Evolutionary conservation across 2,888 invertebrate species (phyloP), one percentile per base, ranked within the genome.

Genomic region (Drosophila mercatorum): DNA sequence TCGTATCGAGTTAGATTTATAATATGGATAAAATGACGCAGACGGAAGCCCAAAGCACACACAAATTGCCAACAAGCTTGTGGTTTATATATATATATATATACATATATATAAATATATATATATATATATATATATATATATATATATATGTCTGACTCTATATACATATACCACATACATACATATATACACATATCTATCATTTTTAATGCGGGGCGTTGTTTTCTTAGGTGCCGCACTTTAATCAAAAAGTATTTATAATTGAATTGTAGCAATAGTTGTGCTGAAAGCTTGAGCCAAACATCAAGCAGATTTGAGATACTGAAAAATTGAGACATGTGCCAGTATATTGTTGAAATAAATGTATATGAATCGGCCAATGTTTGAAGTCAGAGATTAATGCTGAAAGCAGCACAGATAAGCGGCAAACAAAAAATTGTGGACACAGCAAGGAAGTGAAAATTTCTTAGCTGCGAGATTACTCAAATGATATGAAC

Each of bases 191-290:
- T 60, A 53, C 51, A 57, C 47, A 43, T n/a, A 34, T 64, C 56
- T 80, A 71, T 71, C 66, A 72, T 8, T 68, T 41, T 60, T 63
- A 43, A 57, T 60, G 51, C 43, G 78, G 83, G 89, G 83, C 87
- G 83, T 78, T 66, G 72, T 70, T 83, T 41, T 51, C 56, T 64
- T 60, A 76, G 79, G 82, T 64, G 76, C 80, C 85, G 88, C 83
- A 73, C 80, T 83, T 72, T 79, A 79, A 80, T 75, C 80, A 80
- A 75, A 71, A 76, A 74, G 63, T 80, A 72, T 78, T 81, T 81
- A 72, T 83, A 88, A 83, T 83, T 83, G 88, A 83, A 83, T 88
- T 88, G 88, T 88, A 66, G 81, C 83, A 72, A 59, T 47, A 69
- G 49, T 68, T 68, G 68, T 75, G 86, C 70, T 83, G 72, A 86